phyloP scores from a whole-genome alignment of 2,797 vertebrate genomes.

The Chaetophractus vellerosus region DNA sequence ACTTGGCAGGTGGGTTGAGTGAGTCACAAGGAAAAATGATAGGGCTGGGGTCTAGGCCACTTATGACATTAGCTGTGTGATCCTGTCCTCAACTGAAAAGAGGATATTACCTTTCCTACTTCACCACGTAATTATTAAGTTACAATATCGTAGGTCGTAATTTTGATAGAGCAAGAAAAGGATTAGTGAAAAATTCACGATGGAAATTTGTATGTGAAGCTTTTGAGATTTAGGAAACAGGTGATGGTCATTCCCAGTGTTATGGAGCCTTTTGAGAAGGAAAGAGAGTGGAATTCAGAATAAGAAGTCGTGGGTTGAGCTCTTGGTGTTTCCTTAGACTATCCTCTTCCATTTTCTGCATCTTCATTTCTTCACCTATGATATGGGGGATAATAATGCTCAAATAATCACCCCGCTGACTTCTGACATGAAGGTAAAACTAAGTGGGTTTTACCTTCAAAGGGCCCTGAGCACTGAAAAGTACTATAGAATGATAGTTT shows the following conservation, averaged over 20 bases:
- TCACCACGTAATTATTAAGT: not conserved
- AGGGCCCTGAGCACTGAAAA: not conserved
- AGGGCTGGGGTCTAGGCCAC: not conserved
- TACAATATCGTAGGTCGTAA: not conserved
- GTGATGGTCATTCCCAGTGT: fast-evolving
- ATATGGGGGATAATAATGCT: not conserved
- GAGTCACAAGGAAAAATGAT: not conserved
- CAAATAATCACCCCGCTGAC: not conserved
- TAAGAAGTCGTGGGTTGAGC: not conserved
- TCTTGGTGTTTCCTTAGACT: not conserved
- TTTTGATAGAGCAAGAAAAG: conserved; percentile 5
- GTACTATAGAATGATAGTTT: not conserved
- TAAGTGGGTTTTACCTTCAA: not conserved
- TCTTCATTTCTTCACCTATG: not conserved
- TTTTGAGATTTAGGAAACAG: not conserved
- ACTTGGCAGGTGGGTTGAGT: not conserved
- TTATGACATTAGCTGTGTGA: not conserved
- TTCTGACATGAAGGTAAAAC: not conserved
- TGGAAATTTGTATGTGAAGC: not conserved
- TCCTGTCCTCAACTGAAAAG: not conserved
- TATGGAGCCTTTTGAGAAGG: not conserved
- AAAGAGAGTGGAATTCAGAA: not conserved
- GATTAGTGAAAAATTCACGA: not conserved
- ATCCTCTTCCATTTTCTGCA: not conserved
- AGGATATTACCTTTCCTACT: not conserved